Evolutionary conservation across 2,113 vertebrate species (phyloP).

Genomic region (Anguilla rostrata): DNA sequence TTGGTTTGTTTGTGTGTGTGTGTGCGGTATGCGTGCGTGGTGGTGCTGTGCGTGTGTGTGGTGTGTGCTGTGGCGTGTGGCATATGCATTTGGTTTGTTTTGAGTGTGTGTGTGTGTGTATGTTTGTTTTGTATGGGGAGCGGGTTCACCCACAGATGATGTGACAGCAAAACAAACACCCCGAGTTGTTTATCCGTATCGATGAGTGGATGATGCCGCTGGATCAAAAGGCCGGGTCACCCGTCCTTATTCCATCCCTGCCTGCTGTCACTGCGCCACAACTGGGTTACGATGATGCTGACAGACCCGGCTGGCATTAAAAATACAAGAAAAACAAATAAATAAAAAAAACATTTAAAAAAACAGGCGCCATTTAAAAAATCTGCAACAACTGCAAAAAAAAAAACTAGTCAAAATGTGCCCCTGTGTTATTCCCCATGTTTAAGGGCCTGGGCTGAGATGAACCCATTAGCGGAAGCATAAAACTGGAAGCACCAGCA

Average conservation of each 20-base stretch:
- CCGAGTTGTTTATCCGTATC: neutral
- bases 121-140: no score
- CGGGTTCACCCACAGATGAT: neutral
- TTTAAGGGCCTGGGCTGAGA: neutral
- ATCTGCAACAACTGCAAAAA: neutral
- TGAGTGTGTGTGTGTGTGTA: neutral
- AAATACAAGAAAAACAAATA: neutral
- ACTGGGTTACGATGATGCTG: constrained; percentile 50
- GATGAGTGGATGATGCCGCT: constrained; percentile 34
- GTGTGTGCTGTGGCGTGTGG: neutral
- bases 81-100: neutral
- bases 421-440: neutral
- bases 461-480: neutral
- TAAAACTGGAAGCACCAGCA: neutral
- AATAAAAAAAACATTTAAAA: neutral
- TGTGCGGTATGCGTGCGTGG: no score
- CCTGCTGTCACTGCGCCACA: constrained; percentile 40
- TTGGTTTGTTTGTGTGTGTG: neutral
- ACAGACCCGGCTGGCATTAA: constrained; percentile 34
- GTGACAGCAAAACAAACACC: neutral
- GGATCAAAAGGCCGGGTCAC: constrained; percentile 40
- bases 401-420: neutral
- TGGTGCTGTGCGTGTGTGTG: neutral
- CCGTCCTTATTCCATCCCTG: constrained; percentile 46
- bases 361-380: neutral